phyloP scores from a whole-genome alignment of 92 coral and sea anemone species.

The Phymanthus crucifer region DNA sequence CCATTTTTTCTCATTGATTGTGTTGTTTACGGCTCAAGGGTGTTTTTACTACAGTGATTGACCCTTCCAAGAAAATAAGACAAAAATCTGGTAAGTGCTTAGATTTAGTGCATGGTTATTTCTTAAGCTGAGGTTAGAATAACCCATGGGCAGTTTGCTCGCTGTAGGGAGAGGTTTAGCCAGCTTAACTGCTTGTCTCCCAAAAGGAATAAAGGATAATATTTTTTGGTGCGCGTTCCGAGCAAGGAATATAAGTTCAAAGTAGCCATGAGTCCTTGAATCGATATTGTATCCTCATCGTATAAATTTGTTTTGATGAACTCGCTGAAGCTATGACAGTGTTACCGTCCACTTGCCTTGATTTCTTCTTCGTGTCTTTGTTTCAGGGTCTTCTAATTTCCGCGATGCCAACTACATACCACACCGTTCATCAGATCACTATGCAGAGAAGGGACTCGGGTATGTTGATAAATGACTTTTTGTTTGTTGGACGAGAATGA shows the following conservation, averaged over 20 bases:
- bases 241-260: no score
- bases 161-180: no score
- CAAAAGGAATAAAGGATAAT: no score
- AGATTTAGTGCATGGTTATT: no score
- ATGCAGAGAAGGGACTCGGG: conserved; percentile 88
- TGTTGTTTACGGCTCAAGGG: conserved; percentile 34
- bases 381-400: conserved; percentile 46
- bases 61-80: conserved; percentile 50
- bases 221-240: no score
- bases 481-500: no score
- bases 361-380: neutral
- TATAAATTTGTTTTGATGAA: no score
- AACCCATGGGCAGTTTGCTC: no score
- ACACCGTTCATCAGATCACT: conserved; percentile 83
- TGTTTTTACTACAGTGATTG: conserved; percentile 69
- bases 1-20: neutral
- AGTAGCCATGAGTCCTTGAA: no score
- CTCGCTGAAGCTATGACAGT: neutral
- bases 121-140: no score
- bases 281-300: no score
- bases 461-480: conserved; percentile 26
- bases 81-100: conserved; percentile 27
- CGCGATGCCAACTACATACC: conserved; percentile 89
- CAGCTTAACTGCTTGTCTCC: no score
- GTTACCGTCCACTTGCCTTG: neutral